phyloP scores from a whole-genome alignment of 2,113 vertebrate genomes.

The Neolamprologus ventralis region DNA sequence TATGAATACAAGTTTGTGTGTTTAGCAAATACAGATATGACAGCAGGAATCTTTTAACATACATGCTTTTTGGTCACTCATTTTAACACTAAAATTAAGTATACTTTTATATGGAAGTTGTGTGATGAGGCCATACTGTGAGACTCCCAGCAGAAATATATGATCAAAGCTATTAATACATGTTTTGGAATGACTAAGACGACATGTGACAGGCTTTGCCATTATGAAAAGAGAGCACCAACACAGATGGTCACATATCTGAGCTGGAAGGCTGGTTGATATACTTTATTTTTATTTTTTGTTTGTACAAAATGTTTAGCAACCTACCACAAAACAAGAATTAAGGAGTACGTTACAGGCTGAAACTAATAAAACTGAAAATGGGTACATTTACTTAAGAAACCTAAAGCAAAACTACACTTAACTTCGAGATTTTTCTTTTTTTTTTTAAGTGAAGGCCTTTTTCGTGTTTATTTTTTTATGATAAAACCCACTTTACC shows the following conservation, averaged over 20 bases:
- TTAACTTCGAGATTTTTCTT: not conserved
- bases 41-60: not conserved
- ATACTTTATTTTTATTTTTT: not conserved
- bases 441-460: not conserved
- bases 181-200: not conserved
- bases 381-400: not conserved
- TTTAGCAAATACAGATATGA: not conserved
- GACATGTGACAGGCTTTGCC: not conserved
- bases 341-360: not conserved
- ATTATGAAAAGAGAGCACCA: not conserved
- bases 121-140: not conserved
- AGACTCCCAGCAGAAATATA: not conserved
- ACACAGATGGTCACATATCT: constrained; percentile 1
- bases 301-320: not conserved
- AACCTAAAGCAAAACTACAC: not conserved
- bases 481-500: not conserved
- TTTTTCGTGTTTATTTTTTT: not conserved
- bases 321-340: not conserved
- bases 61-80: not conserved
- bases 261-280: not conserved
- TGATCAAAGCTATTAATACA: not conserved
- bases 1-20: not conserved
- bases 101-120: not conserved
- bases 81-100: not conserved
- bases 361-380: not conserved